phyloP scores from a whole-genome alignment of 2,797 vertebrate genomes.

The Premnoplex brunnescens region DNA sequence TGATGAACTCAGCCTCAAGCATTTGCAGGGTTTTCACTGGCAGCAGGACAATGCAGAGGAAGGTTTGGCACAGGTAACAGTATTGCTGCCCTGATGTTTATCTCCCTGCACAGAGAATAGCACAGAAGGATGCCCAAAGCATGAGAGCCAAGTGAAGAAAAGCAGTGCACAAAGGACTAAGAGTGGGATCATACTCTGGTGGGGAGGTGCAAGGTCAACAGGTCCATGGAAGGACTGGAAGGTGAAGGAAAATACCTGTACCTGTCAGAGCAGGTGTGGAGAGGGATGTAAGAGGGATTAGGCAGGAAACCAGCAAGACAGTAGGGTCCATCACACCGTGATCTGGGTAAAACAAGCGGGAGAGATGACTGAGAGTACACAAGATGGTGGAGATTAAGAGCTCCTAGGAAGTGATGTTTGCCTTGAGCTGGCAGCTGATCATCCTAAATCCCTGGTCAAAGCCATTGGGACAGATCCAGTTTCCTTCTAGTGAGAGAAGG shows the following conservation, averaged over 20 bases:
- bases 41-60: neutral
- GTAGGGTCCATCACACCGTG: neutral
- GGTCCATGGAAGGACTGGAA: neutral
- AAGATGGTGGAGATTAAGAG: neutral
- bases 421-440: neutral
- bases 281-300: neutral
- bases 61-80: neutral
- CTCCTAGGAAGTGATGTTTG: neutral
- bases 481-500: neutral
- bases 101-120: neutral
- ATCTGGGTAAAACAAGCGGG: neutral
- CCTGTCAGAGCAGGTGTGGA: neutral
- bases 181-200: rapidly evolving
- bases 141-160: neutral
- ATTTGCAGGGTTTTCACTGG: neutral
- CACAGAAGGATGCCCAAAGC: neutral
- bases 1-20: neutral
- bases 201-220: neutral
- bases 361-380: neutral
- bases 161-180: neutral
- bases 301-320: neutral
- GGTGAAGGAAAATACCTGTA: neutral
- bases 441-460: neutral
- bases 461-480: neutral
- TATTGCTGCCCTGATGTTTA: neutral